phyloP scores from a whole-genome alignment of 2,888 invertebrate genomes.

The Nasonia oneida region DNA sequence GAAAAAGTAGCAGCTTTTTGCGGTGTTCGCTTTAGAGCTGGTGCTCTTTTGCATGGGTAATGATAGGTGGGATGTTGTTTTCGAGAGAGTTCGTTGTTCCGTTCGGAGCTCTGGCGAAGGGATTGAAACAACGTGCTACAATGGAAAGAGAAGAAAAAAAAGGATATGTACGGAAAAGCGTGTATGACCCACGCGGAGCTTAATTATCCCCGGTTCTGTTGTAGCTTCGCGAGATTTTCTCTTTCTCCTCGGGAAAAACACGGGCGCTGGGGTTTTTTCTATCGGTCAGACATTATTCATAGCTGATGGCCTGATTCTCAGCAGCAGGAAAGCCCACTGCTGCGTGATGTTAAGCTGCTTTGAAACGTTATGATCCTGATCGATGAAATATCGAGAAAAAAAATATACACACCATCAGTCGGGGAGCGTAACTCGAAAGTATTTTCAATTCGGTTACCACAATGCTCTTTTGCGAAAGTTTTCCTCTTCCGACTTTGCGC shows the following conservation, averaged over 20 bases:
- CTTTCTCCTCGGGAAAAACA: not conserved
- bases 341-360: not conserved
- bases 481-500: not conserved
- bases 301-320: not conserved
- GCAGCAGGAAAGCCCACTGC: not conserved
- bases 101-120: not conserved
- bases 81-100: not conserved
- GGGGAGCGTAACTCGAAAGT: not conserved
- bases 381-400: not conserved
- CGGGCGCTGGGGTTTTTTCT: not conserved
- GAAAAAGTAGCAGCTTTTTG: not conserved
- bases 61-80: constrained; percentile 6
- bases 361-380: not conserved
- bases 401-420: not conserved
- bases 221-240: not conserved
- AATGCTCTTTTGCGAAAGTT: not conserved
- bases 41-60: constrained; percentile 13
- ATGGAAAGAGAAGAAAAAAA: not conserved
- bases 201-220: not conserved
- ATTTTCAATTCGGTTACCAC: not conserved
- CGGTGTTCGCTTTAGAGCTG: not conserved
- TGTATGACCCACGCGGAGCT: not conserved
- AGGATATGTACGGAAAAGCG: not conserved
- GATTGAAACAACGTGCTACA: not conserved
- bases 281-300: not conserved